Conservation (phyloP, 2,113 vertebrate genomes). For the Bostrychus sinensis region DNA sequence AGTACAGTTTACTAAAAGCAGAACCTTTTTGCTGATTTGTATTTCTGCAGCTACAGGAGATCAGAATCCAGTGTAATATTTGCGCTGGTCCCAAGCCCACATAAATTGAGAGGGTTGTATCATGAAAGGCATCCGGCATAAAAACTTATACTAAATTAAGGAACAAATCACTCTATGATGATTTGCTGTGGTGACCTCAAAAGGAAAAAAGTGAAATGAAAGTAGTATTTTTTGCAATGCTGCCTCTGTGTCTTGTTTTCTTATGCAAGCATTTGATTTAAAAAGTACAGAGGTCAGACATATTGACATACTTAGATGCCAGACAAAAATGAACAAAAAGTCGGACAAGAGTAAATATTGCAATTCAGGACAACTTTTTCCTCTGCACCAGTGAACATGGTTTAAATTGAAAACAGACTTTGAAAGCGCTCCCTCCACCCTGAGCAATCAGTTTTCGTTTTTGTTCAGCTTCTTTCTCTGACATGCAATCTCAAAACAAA, state of each 20-base stretch:
- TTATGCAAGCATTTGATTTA: no score
- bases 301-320: slow-evolving; percentile 3
- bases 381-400: slow-evolving; percentile 56
- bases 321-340: slow-evolving; percentile 50
- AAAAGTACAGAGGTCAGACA: background rate
- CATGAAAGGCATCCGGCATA: no score
- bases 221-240: background rate
- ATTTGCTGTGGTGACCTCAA: background rate
- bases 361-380: slow-evolving; percentile 35
- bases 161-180: background rate
- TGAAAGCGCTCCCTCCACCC: slow-evolving; percentile 55
- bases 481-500: slow-evolving; percentile 55
- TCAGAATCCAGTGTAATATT: background rate
- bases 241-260: background rate
- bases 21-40: no score
- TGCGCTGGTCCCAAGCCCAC: background rate
- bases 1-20: background rate
- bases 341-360: slow-evolving; percentile 48
- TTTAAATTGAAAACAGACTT: slow-evolving; percentile 81
- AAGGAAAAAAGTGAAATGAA: no score
- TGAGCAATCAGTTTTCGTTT: slow-evolving; percentile 48
- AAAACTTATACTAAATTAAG: background rate
- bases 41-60: no score
- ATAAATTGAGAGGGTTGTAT: no score
- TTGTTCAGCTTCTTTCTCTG: slow-evolving; percentile 23